Conservation (phyloP, 2,797 vertebrate genomes). For the Limosa lapponica region DNA sequence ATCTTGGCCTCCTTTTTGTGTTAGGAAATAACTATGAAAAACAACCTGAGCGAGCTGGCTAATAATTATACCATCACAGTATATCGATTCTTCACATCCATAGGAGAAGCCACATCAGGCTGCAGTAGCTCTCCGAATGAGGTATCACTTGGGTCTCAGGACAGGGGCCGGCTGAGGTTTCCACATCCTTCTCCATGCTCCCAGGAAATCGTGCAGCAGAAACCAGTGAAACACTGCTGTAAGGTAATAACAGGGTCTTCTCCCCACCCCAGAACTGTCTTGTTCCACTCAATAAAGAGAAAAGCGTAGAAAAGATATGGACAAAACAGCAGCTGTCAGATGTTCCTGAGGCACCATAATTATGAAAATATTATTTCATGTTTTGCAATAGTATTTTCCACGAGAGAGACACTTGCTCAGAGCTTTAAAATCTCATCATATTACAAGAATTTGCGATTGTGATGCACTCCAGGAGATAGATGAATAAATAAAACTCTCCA, state of each 20-base stretch:
- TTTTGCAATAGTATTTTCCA: conserved; percentile 26
- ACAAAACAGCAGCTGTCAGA: conserved; percentile 51
- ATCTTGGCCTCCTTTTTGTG: neutral
- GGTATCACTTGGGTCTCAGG: neutral
- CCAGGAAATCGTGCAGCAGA: neutral
- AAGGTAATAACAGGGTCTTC: neutral
- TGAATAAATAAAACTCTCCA: conserved; percentile 41
- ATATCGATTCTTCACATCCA: neutral
- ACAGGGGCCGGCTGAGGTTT: neutral
- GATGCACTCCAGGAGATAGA: conserved; percentile 43
- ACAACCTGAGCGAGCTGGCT: neutral
- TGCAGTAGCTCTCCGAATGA: neutral
- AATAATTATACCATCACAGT: neutral
- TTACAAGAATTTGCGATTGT: conserved; percentile 24
- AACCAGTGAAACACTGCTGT: neutral
- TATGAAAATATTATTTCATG: neutral
- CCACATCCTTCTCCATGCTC: accelerated
- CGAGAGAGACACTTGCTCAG: conserved; percentile 26
- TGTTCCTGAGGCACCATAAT: neutral
- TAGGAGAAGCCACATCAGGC: accelerated
- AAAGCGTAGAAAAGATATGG: neutral
- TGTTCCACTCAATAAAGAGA: neutral
- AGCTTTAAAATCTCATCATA: conserved; percentile 21
- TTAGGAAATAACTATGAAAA: neutral
- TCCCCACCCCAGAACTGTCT: neutral